phyloP scores from a whole-genome alignment of 2,888 invertebrate species.

The Pyrgus malvae region DNA sequence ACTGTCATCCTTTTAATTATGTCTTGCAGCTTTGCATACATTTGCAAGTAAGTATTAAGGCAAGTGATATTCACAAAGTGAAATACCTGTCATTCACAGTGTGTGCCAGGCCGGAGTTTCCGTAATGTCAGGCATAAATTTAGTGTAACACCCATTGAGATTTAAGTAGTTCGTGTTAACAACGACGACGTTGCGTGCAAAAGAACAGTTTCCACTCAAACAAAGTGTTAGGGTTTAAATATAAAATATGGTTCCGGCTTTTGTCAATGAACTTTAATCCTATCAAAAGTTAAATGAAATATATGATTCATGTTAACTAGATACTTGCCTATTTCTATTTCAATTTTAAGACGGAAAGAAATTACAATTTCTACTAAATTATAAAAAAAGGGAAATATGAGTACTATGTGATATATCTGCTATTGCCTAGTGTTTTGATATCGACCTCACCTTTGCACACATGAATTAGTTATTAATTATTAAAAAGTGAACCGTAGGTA shows the following conservation, averaged over 20 bases:
- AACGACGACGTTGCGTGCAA: constrained; percentile 3
- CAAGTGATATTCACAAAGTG: not conserved
- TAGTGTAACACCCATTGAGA: constrained; percentile 16
- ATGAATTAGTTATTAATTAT: no score
- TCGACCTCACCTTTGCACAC: no score
- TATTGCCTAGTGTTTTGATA: no score
- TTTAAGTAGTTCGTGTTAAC: constrained; percentile 18
- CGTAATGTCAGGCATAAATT: not conserved
- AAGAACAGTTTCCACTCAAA: constrained; percentile 2
- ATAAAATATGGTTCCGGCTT: constrained; percentile 6
- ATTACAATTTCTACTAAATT: no score
- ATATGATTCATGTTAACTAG: not conserved
- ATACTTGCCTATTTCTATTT: not conserved
- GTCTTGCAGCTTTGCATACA: no score
- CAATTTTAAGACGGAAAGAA: not conserved
- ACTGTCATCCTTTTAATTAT: no score
- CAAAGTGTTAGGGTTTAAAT: constrained; percentile 8
- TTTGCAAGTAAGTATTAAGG: no score
- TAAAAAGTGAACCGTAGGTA: no score
- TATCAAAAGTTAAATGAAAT: not conserved
- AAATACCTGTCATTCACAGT: not conserved
- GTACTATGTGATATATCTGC: no score
- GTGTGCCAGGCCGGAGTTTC: not conserved
- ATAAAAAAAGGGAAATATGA: no score
- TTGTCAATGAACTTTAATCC: not conserved